Percentiles rank a stretch among this genome's conserved stretches.
These are phyloP conservation scores for Alentia gelatinosa DNA, from an alignment of 2,888 invertebrate genomes.

Conservation along the genomic window DNA sequence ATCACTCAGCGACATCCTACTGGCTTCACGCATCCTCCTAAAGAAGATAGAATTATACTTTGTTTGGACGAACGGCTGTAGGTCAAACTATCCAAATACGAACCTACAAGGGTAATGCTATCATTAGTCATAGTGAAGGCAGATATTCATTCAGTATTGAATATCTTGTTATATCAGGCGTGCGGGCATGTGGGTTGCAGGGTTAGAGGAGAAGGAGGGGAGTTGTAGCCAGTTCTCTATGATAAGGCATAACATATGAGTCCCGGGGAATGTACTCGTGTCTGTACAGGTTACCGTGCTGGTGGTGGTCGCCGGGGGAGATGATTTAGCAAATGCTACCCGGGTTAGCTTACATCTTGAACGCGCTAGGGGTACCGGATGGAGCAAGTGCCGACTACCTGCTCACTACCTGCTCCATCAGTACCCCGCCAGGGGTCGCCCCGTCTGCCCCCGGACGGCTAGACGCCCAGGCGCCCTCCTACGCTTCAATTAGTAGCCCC, in stretches of 20 bases:
- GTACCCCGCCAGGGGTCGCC: background rate
- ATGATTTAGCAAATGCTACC: background rate
- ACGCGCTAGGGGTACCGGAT: background rate
- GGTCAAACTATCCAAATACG: too few relatives aligned
- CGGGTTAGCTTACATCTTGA: background rate
- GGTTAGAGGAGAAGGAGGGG: background rate
- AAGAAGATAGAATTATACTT: too few relatives aligned
- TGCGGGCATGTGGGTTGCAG: too few relatives aligned
- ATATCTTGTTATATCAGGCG: too few relatives aligned
- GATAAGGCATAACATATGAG: background rate
- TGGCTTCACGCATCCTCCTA: too few relatives aligned
- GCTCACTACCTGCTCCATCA: background rate
- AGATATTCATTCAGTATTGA: too few relatives aligned
- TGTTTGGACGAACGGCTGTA: too few relatives aligned
- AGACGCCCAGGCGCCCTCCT: background rate
- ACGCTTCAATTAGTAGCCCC: slow-evolving; percentile 1
- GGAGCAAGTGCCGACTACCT: background rate
- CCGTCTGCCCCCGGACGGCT: background rate
- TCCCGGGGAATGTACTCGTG: background rate
- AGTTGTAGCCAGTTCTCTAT: too few relatives aligned
- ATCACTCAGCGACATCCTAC: too few relatives aligned
- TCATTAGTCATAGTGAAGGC: too few relatives aligned
- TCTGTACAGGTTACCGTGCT: background rate
- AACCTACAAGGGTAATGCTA: too few relatives aligned
- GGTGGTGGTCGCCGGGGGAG: background rate